A percentile compares a stretch with the other conserved stretches of the same genome.
Evolutionary conservation across 1,140 invertebrate genomes (phyloP).

Genomic region (Stegodyphus dumicola): DNA sequence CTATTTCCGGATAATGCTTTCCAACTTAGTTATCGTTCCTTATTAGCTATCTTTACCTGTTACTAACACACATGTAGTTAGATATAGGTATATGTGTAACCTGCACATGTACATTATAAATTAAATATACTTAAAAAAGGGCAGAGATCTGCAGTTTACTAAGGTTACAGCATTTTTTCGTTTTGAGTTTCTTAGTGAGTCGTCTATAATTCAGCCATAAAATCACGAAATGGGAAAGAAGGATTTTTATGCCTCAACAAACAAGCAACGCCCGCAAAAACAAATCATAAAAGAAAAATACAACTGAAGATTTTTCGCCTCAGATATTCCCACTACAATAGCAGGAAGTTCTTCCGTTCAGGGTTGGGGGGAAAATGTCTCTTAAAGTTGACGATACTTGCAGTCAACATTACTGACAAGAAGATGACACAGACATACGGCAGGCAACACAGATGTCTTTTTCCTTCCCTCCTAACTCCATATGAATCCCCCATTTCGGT

Average conservation of each 20-base stretch:
- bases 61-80: too few species aligned
- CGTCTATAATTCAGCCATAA: too few species aligned
- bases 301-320: constrained; percentile 47
- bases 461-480: constrained; percentile 6
- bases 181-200: too few species aligned
- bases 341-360: neutral
- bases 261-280: neutral
- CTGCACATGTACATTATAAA: too few species aligned
- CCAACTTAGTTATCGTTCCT: too few species aligned
- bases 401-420: constrained; percentile 44
- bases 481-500: constrained; percentile 52
- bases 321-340: constrained; percentile 26
- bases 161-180: too few species aligned
- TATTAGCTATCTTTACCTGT: too few species aligned
- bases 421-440: constrained; percentile 47
- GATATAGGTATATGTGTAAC: too few species aligned
- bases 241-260: neutral
- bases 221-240: too few species aligned
- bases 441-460: constrained; percentile 50
- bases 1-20: too few species aligned
- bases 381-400: constrained; percentile 38
- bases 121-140: too few species aligned
- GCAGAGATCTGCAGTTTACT: too few species aligned
- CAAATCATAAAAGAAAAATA: constrained; percentile 10
- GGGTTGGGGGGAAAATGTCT: neutral